Conservation (phyloP, 2,113 vertebrate genomes). For the Ranitomeya variabilis region DNA sequence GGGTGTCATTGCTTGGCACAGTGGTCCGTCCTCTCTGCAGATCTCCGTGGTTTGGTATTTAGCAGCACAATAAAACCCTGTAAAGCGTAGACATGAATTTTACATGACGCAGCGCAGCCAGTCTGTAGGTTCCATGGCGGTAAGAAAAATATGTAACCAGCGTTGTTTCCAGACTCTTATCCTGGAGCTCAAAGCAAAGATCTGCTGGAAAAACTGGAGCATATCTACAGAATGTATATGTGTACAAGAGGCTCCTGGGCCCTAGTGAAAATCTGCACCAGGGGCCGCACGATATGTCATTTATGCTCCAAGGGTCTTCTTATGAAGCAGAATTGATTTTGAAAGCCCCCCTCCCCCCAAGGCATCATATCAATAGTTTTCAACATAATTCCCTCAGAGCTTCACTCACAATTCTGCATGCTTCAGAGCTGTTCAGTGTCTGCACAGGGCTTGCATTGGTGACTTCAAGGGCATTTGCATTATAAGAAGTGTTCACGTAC, state of each 20-base stretch:
- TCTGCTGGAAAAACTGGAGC: neutral
- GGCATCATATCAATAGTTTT: too few relatives aligned
- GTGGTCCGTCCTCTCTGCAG: neutral
- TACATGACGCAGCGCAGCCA: neutral
- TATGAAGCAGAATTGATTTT: too few relatives aligned
- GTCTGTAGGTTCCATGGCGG: slow-evolving; percentile 2
- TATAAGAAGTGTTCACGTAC: too few relatives aligned
- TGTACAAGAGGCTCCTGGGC: neutral
- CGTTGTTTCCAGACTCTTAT: neutral
- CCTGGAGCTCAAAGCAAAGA: neutral
- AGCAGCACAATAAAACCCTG: neutral
- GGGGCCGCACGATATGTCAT: too few relatives aligned
- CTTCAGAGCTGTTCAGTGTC: too few relatives aligned
- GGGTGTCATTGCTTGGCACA: neutral
- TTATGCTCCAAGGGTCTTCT: too few relatives aligned
- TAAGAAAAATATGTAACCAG: neutral
- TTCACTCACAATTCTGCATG: too few relatives aligned
- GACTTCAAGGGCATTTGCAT: too few relatives aligned
- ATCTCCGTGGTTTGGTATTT: neutral
- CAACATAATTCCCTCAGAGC: too few relatives aligned
- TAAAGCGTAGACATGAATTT: slow-evolving; percentile 5
- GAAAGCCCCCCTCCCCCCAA: too few relatives aligned
- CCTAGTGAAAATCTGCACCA: too few relatives aligned
- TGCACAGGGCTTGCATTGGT: too few relatives aligned
- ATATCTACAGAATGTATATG: neutral